phyloP scores from a whole-genome alignment of 2,113 vertebrate genomes.

The Salvelinus sp. region DNA sequence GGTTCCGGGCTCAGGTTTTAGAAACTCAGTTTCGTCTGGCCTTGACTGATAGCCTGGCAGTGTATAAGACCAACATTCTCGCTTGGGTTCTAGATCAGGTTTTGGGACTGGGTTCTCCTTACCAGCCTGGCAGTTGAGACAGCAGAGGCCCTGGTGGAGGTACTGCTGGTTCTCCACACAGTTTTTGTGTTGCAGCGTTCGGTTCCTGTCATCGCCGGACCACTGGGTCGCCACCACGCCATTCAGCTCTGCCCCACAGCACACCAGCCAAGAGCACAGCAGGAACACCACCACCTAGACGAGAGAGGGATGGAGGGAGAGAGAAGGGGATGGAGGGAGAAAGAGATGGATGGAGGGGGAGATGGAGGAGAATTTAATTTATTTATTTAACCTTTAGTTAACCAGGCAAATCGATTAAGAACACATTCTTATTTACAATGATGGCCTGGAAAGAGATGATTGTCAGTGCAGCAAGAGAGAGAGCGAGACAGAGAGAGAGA shows the following conservation, averaged over 20 bases:
- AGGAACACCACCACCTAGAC: constrained; percentile 48
- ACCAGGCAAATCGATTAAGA: too few relatives aligned
- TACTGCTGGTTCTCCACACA: constrained; percentile 76
- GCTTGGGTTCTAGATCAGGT: neutral
- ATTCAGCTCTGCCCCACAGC: constrained; percentile 50
- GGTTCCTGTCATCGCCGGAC: constrained; percentile 58
- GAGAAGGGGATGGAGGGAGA: neutral
- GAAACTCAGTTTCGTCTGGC: neutral
- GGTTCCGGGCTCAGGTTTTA: neutral
- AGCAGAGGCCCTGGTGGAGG: constrained; percentile 66
- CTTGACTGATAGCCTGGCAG: neutral
- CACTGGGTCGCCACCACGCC: constrained; percentile 42
- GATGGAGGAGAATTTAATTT: neutral
- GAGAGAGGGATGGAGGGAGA: neutral
- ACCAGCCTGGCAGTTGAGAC: constrained; percentile 77
- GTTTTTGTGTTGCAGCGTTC: constrained; percentile 46
- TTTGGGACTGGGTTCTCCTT: constrained; percentile 33
- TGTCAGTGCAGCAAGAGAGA: neutral
- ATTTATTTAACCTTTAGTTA: too few relatives aligned
- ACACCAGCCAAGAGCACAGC: constrained; percentile 42
- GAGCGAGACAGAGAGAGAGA: neutral
- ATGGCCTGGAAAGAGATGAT: neutral
- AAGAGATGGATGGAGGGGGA: neutral
- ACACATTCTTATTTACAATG: neutral
- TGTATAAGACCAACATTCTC: neutral